A percentile compares a stretch with the other conserved stretches of the same genome.
These are phyloP conservation scores for Molossus alvarezi DNA, from an alignment of 2,797 vertebrate species.

Conservation along the genomic window DNA sequence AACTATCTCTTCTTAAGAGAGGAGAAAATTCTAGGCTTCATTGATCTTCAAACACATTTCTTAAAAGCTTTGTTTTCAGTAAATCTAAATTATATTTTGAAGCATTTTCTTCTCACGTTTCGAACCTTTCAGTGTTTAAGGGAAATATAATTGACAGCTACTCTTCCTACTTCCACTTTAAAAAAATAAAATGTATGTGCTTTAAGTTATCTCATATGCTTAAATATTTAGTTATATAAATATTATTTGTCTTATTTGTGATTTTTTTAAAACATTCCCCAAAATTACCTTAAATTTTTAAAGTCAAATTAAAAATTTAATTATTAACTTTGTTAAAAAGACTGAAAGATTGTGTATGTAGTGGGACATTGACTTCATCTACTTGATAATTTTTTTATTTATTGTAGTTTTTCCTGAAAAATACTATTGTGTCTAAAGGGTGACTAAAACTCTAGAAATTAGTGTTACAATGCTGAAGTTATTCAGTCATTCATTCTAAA, in stretches of 20 bases:
- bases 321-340: not conserved
- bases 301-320: constrained; percentile 8
- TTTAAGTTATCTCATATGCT: constrained; percentile 36
- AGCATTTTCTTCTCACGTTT: constrained; percentile 49
- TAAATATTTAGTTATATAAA: constrained; percentile 40
- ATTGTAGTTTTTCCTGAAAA: not conserved
- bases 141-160: constrained; percentile 14
- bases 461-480: not conserved
- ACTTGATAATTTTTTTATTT: not conserved
- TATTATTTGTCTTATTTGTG: not conserved
- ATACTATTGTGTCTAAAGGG: not conserved
- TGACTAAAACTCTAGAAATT: not conserved
- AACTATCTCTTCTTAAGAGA: constrained; percentile 18
- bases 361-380: not conserved
- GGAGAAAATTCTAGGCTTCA: constrained; percentile 46
- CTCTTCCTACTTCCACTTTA: constrained; percentile 27
- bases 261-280: not conserved
- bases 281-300: constrained; percentile 17
- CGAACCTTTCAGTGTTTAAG: constrained; percentile 50
- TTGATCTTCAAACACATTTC: constrained; percentile 44
- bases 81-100: no score
- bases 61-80: no score
- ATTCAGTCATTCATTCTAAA: not conserved
- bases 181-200: not conserved
- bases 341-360: not conserved